phyloP scores from a whole-genome alignment of 2,888 invertebrate genomes.

The Eupithecia exiguata region DNA sequence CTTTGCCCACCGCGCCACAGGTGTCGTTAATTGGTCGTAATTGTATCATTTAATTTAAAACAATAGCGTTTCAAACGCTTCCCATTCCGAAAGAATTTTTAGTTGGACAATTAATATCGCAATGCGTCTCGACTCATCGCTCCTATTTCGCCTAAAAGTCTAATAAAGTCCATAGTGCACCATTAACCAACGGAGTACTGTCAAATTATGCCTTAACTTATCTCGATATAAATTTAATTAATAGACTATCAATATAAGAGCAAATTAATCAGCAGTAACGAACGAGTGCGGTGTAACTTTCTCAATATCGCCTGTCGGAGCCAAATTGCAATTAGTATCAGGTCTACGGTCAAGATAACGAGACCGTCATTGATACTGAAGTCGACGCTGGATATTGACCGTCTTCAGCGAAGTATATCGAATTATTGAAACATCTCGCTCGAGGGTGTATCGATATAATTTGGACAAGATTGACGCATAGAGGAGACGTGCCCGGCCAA shows the following conservation, averaged over 20 bases:
- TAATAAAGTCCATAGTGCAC: neutral
- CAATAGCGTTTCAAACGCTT: too few relatives aligned
- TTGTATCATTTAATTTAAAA: too few relatives aligned
- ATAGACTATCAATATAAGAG: constrained; percentile 18
- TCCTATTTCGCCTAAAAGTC: neutral
- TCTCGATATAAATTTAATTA: neutral
- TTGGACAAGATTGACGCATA: neutral
- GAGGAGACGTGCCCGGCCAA: neutral
- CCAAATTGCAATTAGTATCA: constrained; percentile 44
- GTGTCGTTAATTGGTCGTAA: too few relatives aligned
- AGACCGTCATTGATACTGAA: constrained; percentile 9
- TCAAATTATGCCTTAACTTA: neutral
- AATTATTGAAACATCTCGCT: neutral
- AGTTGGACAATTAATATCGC: neutral
- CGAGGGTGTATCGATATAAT: neutral
- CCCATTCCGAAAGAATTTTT: too few relatives aligned
- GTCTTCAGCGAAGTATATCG: neutral
- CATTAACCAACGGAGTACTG: neutral
- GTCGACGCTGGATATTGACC: neutral
- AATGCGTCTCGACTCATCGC: neutral
- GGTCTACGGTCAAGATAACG: constrained; percentile 32
- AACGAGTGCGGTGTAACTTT: constrained; percentile 44
- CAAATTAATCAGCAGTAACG: constrained; percentile 31
- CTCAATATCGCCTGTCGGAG: constrained; percentile 38
- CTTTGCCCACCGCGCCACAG: too few relatives aligned